phyloP scores from a whole-genome alignment of 2,797 vertebrate genomes.

The Vireo griseus region DNA sequence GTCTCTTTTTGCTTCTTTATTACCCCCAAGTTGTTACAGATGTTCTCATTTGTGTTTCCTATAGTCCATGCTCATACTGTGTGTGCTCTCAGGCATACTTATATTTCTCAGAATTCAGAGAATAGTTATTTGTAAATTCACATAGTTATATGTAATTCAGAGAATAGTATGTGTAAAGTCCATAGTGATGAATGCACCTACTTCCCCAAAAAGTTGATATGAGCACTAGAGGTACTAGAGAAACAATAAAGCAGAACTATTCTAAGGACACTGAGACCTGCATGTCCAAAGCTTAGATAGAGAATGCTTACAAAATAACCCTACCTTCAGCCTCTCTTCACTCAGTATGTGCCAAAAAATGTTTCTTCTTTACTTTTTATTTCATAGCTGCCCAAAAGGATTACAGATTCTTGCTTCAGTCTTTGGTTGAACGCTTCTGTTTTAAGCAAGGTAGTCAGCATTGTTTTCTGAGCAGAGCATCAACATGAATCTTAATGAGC shows the following conservation, averaged over 20 bases:
- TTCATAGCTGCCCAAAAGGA: not conserved
- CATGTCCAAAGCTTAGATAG: not conserved
- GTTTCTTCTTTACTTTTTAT: not conserved
- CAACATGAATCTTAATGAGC: not conserved
- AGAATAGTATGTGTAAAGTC: not conserved
- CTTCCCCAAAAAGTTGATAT: not conserved
- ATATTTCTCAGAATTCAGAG: not conserved
- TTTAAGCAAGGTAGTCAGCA: not conserved
- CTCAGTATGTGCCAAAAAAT: fast-evolving
- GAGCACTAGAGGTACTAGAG: not conserved
- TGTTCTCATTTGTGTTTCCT: not conserved
- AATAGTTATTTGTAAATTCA: not conserved
- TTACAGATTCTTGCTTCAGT: not conserved
- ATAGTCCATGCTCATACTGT: not conserved
- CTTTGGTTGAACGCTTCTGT: not conserved
- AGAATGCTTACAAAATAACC: not conserved
- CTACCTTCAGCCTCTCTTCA: not conserved
- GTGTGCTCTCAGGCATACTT: not conserved
- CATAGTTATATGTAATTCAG: not conserved
- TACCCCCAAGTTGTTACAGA: not conserved
- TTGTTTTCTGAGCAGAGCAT: not conserved
- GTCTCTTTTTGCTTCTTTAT: not conserved
- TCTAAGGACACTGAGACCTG: not conserved
- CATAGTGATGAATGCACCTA: not conserved
- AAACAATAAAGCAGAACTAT: not conserved